phyloP scores from a whole-genome alignment of 2,888 invertebrate species.

The Deilephila porcellus region DNA sequence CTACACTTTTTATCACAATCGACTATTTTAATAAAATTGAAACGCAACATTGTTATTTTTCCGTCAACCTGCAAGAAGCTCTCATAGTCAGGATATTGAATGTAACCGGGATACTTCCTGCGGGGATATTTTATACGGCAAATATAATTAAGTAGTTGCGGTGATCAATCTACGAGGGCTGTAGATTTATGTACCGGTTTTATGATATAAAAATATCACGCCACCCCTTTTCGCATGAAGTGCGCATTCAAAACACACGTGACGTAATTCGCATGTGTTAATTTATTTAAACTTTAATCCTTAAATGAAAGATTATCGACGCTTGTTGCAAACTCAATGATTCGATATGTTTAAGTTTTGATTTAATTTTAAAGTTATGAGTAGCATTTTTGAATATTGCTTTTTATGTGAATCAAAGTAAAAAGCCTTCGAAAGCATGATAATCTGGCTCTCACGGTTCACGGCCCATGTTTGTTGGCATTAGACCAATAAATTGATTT shows the following conservation, averaged over 20 bases:
- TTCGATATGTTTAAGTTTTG: too few species aligned
- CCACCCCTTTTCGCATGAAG: background rate
- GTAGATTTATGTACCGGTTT: background rate
- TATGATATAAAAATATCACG: background rate
- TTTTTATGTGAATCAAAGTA: too few species aligned
- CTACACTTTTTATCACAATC: background rate
- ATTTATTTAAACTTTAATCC: background rate
- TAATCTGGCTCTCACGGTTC: background rate
- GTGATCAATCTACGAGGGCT: background rate
- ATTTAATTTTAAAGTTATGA: too few species aligned
- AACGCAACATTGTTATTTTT: constrained; percentile 7
- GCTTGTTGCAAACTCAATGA: too few species aligned
- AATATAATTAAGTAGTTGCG: constrained; percentile 24
- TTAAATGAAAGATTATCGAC: too few species aligned
- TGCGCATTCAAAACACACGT: background rate
- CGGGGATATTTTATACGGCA: constrained; percentile 31
- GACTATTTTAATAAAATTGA: background rate
- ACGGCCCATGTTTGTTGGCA: background rate
- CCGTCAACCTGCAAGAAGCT: background rate
- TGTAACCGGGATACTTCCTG: constrained; percentile 59
- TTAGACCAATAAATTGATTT: background rate
- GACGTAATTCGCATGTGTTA: background rate
- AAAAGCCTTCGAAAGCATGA: too few species aligned
- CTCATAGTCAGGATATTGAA: constrained; percentile 50
- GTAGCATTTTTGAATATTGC: too few species aligned